Evolutionary conservation across 2,797 vertebrate species (phyloP), one percentile per base, ranked within the genome.

Genomic region (Ctenopoma multispine): DNA sequence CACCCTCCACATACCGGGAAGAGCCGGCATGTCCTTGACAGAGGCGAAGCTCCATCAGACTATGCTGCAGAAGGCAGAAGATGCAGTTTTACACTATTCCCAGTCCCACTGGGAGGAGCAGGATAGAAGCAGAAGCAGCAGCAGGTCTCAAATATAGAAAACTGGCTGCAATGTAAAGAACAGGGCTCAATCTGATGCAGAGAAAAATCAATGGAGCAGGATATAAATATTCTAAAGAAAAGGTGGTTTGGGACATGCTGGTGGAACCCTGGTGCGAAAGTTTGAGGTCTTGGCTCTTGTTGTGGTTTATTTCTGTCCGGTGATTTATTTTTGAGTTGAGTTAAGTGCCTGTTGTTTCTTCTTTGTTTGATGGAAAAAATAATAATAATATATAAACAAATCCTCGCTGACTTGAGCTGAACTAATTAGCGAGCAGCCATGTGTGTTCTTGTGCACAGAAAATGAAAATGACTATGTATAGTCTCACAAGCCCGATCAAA

Each of bases 401-500:
- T 70, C 41, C 70, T 63, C 23, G 13, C 59, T n/a, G 41, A 49
- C 44, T 61, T 31, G 24, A 72, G 62, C 48, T 66, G 43, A 68
- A 53, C 59, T 85, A 80, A 80, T 82, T 83, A 81, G 68, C 54
- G 14, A 72, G 67, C 2, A 4, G 64, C 43, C 60, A 14, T 56
- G 75, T 69, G 69, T 63, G 40, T 51, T 23, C 6, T 15, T 65
- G 69, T 46, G 64, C 15, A 43, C 1, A 77, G 27, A 64, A 43
- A 34, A 1, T n/a, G 38, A 14, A 23, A 63, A 59, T 58, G 18
- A 60, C 21, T 43, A 40, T 47, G 43, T 58, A 29, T 69, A 13
- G 49, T 74, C 67, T 82, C 70, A 70, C 69, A 78, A 72, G 75
- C 55, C 66, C 64, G 69, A 87, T 86, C 83, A 87, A 87, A 90